phyloP scores from a whole-genome alignment of 2,113 vertebrate genomes.

The Megaceryle torquata region DNA sequence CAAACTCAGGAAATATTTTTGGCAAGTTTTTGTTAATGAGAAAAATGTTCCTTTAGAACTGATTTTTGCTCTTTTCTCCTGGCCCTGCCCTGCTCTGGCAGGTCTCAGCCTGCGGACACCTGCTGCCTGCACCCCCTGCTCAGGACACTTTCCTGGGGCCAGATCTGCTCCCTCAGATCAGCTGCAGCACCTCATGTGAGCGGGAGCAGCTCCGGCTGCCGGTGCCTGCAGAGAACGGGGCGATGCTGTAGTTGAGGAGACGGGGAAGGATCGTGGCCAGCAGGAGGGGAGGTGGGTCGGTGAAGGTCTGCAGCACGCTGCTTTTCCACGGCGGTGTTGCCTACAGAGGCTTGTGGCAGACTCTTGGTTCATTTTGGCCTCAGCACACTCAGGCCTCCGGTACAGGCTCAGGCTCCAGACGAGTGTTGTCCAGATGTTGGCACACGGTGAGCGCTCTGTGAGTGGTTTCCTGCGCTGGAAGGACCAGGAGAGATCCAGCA shows the following conservation, averaged over 20 bases:
- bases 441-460: not conserved
- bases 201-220: not conserved
- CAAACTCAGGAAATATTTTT: not conserved
- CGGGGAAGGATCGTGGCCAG: not conserved
- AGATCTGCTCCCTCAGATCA: not conserved
- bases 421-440: not conserved
- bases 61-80: not conserved
- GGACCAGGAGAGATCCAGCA: not conserved
- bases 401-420: not conserved
- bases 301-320: accelerated
- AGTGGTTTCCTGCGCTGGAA: not conserved
- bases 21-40: not conserved
- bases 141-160: not conserved
- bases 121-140: not conserved
- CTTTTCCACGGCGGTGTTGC: not conserved
- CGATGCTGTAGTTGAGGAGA: not conserved
- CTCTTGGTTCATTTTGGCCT: not conserved
- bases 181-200: not conserved
- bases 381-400: not conserved
- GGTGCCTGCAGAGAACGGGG: not conserved
- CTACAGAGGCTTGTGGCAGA: not conserved
- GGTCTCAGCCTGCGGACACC: not conserved
- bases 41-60: not conserved
- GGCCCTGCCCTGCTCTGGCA: not conserved
- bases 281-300: not conserved